Conservation (phyloP, 2,113 vertebrate species). For the Serinus canaria region DNA sequence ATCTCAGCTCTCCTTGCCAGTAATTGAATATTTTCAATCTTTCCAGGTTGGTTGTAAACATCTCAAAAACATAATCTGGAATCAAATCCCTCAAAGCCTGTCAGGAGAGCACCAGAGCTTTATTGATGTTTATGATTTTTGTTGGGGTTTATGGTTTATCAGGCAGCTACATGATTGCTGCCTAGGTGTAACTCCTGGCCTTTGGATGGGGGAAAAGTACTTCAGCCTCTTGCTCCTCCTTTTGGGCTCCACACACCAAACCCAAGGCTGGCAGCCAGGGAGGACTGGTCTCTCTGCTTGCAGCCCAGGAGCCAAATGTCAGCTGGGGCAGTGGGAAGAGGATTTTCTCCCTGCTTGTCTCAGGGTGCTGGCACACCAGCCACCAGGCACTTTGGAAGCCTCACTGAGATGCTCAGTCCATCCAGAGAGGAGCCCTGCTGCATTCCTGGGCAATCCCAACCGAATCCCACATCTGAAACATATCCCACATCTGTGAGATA, state of each 20-base stretch:
- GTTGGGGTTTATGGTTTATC: background rate
- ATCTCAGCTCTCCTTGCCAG: background rate
- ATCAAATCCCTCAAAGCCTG: background rate
- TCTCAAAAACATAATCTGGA: background rate
- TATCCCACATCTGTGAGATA: background rate
- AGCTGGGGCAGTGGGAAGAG: background rate
- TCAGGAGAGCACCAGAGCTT: background rate
- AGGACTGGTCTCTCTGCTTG: background rate
- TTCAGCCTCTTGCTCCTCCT: background rate
- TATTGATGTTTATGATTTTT: background rate
- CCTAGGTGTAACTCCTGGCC: background rate
- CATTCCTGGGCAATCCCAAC: background rate
- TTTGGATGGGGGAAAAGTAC: rapidly evolving
- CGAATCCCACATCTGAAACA: background rate
- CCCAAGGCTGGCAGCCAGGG: background rate
- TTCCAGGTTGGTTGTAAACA: background rate
- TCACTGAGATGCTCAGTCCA: background rate
- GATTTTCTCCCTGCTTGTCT: background rate
- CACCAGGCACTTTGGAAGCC: background rate
- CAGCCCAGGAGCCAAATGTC: background rate
- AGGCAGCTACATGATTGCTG: background rate
- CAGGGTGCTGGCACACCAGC: rapidly evolving
- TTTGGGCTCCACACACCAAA: background rate
- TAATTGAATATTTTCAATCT: background rate
- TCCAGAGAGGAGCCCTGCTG: background rate